Evolutionary conservation across 2,113 vertebrate genomes (phyloP).

Genomic region (Rhinogobius similis): DNA sequence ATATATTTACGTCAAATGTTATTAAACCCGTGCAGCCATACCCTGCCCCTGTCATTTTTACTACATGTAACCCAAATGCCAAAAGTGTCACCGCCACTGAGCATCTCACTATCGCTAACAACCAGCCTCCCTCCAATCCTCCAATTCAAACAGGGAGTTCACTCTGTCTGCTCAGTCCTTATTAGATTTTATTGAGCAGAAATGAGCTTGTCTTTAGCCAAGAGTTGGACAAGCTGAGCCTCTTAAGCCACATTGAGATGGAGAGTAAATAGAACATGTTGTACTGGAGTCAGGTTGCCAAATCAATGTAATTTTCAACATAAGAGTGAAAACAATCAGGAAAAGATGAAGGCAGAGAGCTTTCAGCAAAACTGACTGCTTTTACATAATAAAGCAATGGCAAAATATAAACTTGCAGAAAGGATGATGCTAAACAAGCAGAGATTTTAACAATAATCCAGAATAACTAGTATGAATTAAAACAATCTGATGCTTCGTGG

Average conservation of each 20-base stretch:
- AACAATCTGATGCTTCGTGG: not conserved
- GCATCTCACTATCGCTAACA: not conserved
- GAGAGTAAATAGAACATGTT: slow-evolving; percentile 9
- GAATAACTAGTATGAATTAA: not conserved
- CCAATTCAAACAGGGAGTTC: not conserved
- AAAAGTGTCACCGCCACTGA: not conserved
- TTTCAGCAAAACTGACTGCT: slow-evolving; percentile 6
- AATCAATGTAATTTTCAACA: slow-evolving; percentile 4
- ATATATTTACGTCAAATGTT: not conserved
- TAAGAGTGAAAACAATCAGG: not conserved
- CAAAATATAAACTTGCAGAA: not conserved
- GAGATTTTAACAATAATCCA: too few relatives aligned
- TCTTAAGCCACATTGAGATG: slow-evolving; percentile 22
- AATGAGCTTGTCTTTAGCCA: slow-evolving; percentile 36
- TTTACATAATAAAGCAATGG: slow-evolving; percentile 3
- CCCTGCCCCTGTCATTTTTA: not conserved
- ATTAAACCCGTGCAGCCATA: not conserved
- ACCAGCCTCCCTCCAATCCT: not conserved
- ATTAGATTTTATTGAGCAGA: slow-evolving; percentile 61
- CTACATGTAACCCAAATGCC: slow-evolving; percentile 7
- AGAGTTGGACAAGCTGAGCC: slow-evolving; percentile 35
- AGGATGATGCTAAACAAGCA: not conserved
- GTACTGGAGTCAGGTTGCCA: slow-evolving; percentile 18
- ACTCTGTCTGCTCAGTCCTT: slow-evolving; percentile 21
- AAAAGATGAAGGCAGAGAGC: not conserved